These are phyloP conservation scores for Taenioides sp. DNA, from an alignment of 2,797 vertebrate genomes.

Conservation along the genomic window DNA sequence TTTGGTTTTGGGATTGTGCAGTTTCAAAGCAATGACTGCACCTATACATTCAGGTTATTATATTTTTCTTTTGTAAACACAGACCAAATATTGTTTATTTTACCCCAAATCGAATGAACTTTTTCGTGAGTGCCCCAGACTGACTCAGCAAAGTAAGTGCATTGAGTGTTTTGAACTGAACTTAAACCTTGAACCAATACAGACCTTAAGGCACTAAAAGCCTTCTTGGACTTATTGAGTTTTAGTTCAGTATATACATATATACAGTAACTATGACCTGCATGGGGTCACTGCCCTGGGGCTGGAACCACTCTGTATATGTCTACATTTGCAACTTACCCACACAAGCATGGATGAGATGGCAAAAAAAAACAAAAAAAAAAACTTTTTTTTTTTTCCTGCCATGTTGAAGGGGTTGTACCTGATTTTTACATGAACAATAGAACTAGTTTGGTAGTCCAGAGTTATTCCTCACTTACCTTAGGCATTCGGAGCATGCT, in stretches of 20 bases:
- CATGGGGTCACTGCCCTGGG: background rate
- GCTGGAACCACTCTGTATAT: conserved; percentile 15
- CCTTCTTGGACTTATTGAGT: conserved; percentile 13
- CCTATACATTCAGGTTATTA: background rate
- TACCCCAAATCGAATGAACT: background rate
- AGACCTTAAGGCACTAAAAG: conserved; percentile 16
- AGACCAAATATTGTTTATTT: background rate
- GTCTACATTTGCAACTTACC: conserved; percentile 13
- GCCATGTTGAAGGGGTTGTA: too few species aligned
- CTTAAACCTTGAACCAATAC: background rate
- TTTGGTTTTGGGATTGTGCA: too few species aligned
- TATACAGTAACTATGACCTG: conserved; percentile 13
- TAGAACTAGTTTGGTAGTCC: too few species aligned
- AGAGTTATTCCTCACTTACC: too few species aligned
- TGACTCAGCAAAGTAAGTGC: conserved; percentile 1
- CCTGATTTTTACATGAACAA: too few species aligned
- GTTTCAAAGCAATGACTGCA: too few species aligned
- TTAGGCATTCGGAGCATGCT: too few species aligned
- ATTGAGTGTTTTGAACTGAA: background rate
- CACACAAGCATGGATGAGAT: too few species aligned
- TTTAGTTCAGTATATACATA: conserved; percentile 6
- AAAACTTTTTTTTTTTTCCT: too few species aligned
- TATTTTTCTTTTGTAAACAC: background rate
- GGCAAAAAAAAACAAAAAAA: too few species aligned
- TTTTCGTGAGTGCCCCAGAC: background rate